These are phyloP conservation scores for Geophilus truncorum DNA, from an alignment of 2,888 invertebrate species.

Conservation along the genomic window DNA sequence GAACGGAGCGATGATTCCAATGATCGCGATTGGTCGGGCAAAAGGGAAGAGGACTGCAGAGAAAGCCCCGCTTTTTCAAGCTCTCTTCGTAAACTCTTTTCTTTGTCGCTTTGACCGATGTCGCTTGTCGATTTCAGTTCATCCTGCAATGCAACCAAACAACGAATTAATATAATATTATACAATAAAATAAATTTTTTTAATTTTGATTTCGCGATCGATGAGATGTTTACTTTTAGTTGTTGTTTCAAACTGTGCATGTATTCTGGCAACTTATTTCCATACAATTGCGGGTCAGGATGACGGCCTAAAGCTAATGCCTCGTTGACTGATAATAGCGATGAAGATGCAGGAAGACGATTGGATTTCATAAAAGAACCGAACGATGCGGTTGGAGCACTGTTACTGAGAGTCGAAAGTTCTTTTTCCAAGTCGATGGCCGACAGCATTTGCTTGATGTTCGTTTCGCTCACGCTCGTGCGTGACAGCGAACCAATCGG, in stretches of 20 bases:
- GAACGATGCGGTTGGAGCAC: conserved; percentile 3
- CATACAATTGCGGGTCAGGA: conserved; percentile 31
- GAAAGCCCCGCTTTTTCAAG: conserved; percentile 39
- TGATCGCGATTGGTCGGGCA: not conserved
- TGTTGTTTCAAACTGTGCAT: conserved; percentile 44
- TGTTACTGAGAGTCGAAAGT: not conserved
- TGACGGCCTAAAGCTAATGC: conserved; percentile 23
- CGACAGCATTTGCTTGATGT: conserved; percentile 48
- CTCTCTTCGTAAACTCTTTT: conserved; percentile 42
- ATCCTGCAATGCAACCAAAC: too few relatives aligned
- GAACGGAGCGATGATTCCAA: conserved; percentile 1
- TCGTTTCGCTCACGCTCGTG: conserved; percentile 52
- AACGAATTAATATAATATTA: too few relatives aligned
- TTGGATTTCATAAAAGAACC: conserved; percentile 25
- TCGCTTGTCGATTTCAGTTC: conserved; percentile 41
- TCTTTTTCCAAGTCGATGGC: conserved; percentile 43
- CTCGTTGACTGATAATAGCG: conserved; percentile 28
- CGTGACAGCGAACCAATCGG: conserved; percentile 43
- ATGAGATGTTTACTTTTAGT: conserved; percentile 41
- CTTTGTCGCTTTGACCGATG: conserved; percentile 46
- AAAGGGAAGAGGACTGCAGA: not conserved
- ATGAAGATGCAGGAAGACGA: conserved; percentile 28
- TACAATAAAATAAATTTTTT: too few relatives aligned
- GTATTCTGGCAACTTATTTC: conserved; percentile 41
- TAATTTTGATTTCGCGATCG: too few relatives aligned